Base-by-base conservation (phyloP, 2,113 vertebrate genomes). In the Mesitornis unicolor region DNA sequence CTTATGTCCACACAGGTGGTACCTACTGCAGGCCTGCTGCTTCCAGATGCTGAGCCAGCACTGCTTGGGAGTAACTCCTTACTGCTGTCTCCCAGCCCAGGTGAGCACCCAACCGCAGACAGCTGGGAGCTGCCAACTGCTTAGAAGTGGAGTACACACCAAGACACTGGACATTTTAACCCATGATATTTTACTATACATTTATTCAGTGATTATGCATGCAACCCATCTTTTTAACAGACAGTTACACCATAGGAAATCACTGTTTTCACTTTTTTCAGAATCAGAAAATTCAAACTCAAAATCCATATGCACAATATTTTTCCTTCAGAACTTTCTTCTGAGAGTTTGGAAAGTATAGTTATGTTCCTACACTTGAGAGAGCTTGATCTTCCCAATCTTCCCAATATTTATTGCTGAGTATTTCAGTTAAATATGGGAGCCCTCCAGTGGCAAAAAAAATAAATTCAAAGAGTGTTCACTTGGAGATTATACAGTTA, bases 371-470 rank as follows among this genome's bases (percentile, higher is more conserved):
- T 42, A 57, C 8, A 57, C 22, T 51, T 31, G 5, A 13, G 47
- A 86, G 21, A 86, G 25, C n/a, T 68, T 74, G 67, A 83, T 35
- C 22, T 77, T 65, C 28, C 26, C 25, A 21, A 14, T 24, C 81
- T 77, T 65, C 28, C 26, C 25, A 21, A 14, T 24, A 81, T 84
- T 65, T 48, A 43, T 47, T 48, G 63, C 2, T 54, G 35, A 29
- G 16, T 36, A 51, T 21, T 73, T 96, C 24, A 73, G 53, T 33
- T 84, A 87, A 92, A 94, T 61, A 65, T 15, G 56, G 61, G 87
- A 94, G 80, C 80, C 80, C 89, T 78, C 87, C 60, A 95, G 89
- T 87, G 95, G 84, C 71, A 61, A 74, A 89, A 67, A 84, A 89
- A 57, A 18, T 2, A 89, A 57, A 18, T 2, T 8, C 5, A 1